Conservation (phyloP, 1,140 invertebrate genomes). For the Frieseomelitta varia region DNA sequence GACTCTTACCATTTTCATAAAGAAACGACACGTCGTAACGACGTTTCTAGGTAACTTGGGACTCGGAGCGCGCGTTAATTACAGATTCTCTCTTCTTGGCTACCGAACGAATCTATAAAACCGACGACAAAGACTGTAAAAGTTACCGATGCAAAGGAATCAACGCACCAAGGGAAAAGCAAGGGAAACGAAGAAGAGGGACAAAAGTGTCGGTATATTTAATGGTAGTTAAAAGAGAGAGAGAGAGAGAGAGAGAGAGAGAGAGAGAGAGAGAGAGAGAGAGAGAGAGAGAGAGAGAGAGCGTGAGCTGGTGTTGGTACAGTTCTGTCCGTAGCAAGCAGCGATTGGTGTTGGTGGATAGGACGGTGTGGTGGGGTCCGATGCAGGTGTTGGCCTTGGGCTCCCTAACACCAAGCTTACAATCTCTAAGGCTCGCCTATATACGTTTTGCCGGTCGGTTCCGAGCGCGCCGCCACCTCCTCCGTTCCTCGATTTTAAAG, state of each 20-base stretch:
- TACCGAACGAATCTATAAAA: constrained; percentile 56
- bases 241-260: too few relatives aligned
- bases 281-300: too few relatives aligned
- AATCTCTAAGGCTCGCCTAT: constrained; percentile 72
- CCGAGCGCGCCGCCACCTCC: constrained; percentile 40
- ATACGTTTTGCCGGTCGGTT: constrained; percentile 54
- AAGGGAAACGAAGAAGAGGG: constrained; percentile 51
- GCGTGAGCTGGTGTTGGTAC: constrained; percentile 67
- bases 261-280: too few relatives aligned
- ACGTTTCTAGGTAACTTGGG: too few relatives aligned
- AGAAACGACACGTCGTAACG: background rate
- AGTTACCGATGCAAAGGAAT: constrained; percentile 27
- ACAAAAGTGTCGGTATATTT: constrained; percentile 68
- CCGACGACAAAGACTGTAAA: constrained; percentile 7
- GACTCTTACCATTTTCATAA: background rate
- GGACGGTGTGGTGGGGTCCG: constrained; percentile 63
- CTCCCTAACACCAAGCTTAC: constrained; percentile 77
- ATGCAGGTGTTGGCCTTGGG: constrained; percentile 80
- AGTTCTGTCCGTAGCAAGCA: constrained; percentile 61
- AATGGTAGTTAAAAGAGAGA: constrained; percentile 59
- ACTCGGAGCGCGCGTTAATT: constrained; percentile 49
- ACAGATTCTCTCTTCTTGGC: constrained; percentile 49
- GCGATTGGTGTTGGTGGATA: constrained; percentile 29
- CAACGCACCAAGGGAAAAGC: background rate
- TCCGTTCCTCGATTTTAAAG: constrained; percentile 47